Evolutionary conservation across 2,888 invertebrate genomes (phyloP).

Genomic region (Drosophila sordidapex): DNA sequence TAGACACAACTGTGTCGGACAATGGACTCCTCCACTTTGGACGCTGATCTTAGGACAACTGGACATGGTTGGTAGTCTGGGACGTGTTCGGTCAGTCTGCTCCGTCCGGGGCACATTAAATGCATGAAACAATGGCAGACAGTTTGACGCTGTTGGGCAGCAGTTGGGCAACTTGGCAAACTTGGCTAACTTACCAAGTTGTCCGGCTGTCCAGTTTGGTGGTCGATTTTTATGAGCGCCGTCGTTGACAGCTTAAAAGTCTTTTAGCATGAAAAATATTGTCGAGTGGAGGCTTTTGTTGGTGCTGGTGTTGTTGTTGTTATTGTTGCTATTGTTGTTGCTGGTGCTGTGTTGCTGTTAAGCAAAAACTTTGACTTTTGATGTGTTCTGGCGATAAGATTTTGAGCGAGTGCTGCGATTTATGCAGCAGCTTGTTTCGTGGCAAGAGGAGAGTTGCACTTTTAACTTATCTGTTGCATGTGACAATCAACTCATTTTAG

Average conservation of each 20-base stretch:
- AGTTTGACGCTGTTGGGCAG: slow-evolving; percentile 76
- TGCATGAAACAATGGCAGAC: slow-evolving; percentile 76
- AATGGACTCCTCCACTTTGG: slow-evolving; percentile 1
- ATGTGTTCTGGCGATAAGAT: slow-evolving; percentile 72
- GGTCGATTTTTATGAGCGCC: slow-evolving; percentile 78
- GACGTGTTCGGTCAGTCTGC: slow-evolving; percentile 1
- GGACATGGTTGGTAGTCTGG: slow-evolving; percentile 15
- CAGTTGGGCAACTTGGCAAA: slow-evolving; percentile 25
- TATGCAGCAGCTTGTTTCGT: slow-evolving; percentile 46
- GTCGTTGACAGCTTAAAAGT: slow-evolving; percentile 77
- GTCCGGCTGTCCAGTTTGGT: slow-evolving; percentile 52
- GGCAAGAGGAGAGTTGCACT: slow-evolving; percentile 41
- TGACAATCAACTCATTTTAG: slow-evolving; percentile 81
- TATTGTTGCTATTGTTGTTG: slow-evolving; percentile 10
- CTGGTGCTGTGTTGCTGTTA: slow-evolving; percentile 31
- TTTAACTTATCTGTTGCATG: slow-evolving; percentile 76
- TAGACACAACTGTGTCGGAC: neutral
- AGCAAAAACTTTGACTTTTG: slow-evolving; percentile 63
- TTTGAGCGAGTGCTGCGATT: slow-evolving; percentile 73
- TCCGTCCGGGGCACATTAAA: slow-evolving; percentile 61
- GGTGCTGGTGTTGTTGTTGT: slow-evolving; percentile 24
- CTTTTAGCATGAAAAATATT: slow-evolving; percentile 79
- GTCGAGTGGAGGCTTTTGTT: slow-evolving; percentile 59
- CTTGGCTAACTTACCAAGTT: slow-evolving; percentile 27
- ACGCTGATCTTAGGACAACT: neutral